These are phyloP conservation scores for Neotoxoptera formosana DNA, from an alignment of 1,140 invertebrate species.

Conservation along the genomic window DNA sequence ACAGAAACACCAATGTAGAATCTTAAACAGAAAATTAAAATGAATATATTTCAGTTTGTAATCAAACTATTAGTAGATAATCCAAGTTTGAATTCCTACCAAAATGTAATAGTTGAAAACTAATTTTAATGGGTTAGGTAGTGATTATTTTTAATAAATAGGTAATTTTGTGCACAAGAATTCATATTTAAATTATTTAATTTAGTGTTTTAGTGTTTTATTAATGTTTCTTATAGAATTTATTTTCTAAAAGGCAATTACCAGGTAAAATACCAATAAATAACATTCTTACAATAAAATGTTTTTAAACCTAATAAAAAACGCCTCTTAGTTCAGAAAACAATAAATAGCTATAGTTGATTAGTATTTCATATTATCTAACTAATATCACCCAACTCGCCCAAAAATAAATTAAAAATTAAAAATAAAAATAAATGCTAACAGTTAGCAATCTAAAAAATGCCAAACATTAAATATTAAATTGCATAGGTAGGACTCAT, in stretches of 20 bases:
- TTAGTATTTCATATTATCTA: background rate
- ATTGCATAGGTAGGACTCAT: background rate
- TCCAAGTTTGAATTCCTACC: background rate
- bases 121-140: background rate
- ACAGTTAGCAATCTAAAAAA: too few species aligned
- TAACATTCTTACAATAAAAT: background rate
- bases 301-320: background rate
- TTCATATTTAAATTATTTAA: background rate
- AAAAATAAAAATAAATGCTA: background rate
- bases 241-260: background rate
- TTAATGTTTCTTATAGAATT: background rate
- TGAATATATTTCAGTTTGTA: background rate
- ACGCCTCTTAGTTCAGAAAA: background rate
- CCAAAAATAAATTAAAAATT: background rate
- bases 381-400: background rate
- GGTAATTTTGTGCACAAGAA: background rate
- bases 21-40: slow-evolving; percentile 18
- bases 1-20: background rate
- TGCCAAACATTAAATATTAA: background rate
- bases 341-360: background rate
- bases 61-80: background rate
- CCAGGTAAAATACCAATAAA: background rate
- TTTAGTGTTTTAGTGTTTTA: background rate
- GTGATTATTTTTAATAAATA: background rate
- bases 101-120: background rate